Conservation (phyloP, 2,888 invertebrate species). For the Heteromyza rotundicornis region DNA sequence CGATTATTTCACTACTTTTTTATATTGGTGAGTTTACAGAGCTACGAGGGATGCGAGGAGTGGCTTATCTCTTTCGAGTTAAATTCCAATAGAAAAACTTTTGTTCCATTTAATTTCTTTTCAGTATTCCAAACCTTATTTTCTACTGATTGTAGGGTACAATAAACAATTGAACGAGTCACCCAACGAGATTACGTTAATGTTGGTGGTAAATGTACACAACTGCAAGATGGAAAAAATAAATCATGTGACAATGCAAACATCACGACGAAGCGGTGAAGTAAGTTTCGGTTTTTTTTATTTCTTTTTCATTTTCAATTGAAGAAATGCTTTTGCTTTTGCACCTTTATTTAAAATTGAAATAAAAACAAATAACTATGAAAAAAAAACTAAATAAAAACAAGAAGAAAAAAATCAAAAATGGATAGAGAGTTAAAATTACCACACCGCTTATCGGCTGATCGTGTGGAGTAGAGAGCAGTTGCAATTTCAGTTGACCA, state of each 20-base stretch:
- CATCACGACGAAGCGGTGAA: not conserved
- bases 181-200: not conserved
- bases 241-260: constrained; percentile 9
- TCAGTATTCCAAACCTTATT: too few species aligned
- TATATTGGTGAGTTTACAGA: too few species aligned
- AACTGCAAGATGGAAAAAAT: too few species aligned
- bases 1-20: too few species aligned
- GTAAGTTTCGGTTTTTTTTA: not conserved
- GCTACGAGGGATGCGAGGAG: too few species aligned
- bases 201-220: constrained; percentile 1
- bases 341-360: constrained; percentile 4
- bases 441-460: not conserved
- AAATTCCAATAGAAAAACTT: too few species aligned
- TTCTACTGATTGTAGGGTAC: too few species aligned
- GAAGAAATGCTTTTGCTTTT: not conserved
- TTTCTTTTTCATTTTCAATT: not conserved
- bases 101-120: too few species aligned
- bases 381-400: not conserved
- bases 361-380: not conserved
- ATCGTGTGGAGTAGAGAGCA: not conserved
- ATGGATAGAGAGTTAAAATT: not conserved
- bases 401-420: too few species aligned
- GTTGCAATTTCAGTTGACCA: too few species aligned
- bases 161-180: not conserved
- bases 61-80: too few species aligned